A percentile compares a stretch with the other conserved stretches of the same genome.
phyloP scores from a whole-genome alignment of 2,113 vertebrate species.

The Peromyscus californicus region DNA sequence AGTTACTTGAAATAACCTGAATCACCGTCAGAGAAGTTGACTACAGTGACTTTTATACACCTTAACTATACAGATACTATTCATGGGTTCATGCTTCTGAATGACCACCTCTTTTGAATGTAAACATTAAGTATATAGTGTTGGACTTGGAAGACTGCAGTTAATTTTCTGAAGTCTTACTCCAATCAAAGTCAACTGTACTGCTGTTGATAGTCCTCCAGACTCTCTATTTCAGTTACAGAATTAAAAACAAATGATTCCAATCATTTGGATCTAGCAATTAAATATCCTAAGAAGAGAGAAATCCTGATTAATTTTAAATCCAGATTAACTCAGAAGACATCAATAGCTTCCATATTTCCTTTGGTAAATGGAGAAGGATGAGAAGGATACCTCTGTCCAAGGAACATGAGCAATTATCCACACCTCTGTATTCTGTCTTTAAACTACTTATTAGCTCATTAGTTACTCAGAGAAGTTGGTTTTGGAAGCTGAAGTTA shows the following conservation, averaged over 20 bases:
- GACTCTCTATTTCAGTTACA: constrained; percentile 18
- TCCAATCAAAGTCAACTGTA: constrained; percentile 37
- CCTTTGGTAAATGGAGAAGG: constrained; percentile 70
- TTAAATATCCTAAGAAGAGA: not conserved
- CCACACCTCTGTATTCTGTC: constrained; percentile 60
- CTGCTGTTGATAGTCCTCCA: constrained; percentile 12
- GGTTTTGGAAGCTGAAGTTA: constrained; percentile 66
- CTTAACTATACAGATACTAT: not conserved
- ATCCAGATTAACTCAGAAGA: constrained; percentile 77
- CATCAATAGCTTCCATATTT: constrained; percentile 70
- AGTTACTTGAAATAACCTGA: not conserved
- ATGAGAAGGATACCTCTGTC: constrained; percentile 42
- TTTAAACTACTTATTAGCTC: constrained; percentile 79
- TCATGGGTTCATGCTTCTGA: not conserved
- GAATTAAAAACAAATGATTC: not conserved
- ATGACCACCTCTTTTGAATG: not conserved
- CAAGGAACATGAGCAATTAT: constrained; percentile 72
- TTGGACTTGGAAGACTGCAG: not conserved
- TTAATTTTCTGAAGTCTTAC: constrained; percentile 55
- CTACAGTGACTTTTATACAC: not conserved
- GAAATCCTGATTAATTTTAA: constrained; percentile 46
- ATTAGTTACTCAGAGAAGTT: constrained; percentile 77
- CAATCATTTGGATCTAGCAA: constrained; percentile 66
- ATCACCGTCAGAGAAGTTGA: not conserved
- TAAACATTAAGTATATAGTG: not conserved